A percentile compares a stretch with the other conserved stretches of the same genome.
Conservation (phyloP, 2,113 vertebrate genomes). For the Verasper variegatus region DNA sequence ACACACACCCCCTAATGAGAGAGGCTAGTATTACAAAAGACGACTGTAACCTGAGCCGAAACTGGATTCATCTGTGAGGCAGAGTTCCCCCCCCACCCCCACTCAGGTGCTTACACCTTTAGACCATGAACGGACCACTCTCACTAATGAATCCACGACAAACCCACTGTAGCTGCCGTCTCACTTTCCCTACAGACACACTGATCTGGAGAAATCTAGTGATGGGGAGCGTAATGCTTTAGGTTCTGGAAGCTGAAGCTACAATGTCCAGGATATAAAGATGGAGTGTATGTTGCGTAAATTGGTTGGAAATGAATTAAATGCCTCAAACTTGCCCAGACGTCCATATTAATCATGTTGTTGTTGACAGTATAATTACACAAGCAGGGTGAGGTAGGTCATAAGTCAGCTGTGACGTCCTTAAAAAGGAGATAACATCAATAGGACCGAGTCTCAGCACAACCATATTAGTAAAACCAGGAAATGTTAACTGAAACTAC, state of each 20-base stretch:
- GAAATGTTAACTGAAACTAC: not conserved
- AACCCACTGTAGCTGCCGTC: not conserved
- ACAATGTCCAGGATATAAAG: not conserved
- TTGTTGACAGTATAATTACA: not conserved
- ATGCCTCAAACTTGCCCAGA: too few relatives aligned
- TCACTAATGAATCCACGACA: conserved; percentile 48
- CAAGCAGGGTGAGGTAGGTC: not conserved
- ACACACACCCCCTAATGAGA: conserved; percentile 11
- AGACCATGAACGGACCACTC: conserved; percentile 21
- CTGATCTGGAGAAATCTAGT: not conserved
- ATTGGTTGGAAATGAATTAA: too few relatives aligned
- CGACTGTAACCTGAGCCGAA: conserved; percentile 46
- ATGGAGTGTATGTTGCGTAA: not conserved
- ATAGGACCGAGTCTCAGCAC: not conserved
- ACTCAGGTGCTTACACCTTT: conserved; percentile 58
- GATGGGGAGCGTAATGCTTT: too few relatives aligned
- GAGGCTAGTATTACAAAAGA: conserved; percentile 47
- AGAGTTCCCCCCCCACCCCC: conserved; percentile 17
- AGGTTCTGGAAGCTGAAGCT: not conserved
- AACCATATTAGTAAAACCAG: not conserved
- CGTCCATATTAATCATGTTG: not conserved
- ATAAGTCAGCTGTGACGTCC: not conserved
- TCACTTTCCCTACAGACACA: conserved; percentile 34
- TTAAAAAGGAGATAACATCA: not conserved
- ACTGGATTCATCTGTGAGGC: conserved; percentile 17